Base-by-base conservation (phyloP, 1,140 invertebrate genomes). In the Drosophila insularis region DNA sequence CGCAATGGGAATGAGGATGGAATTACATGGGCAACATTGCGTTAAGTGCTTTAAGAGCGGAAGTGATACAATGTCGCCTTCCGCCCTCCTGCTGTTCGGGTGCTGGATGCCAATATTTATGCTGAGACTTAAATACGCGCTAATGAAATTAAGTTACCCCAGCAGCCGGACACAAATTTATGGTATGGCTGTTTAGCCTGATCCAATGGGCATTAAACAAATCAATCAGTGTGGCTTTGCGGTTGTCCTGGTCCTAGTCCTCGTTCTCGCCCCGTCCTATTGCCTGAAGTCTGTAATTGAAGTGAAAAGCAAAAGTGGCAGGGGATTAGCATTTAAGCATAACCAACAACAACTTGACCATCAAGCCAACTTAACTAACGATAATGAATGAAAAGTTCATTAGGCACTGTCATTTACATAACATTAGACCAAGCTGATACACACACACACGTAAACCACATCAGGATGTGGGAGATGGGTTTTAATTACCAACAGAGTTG, bases 341-440 rank as follows among this genome's bases (percentile, higher is more conserved):
- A 66, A 67, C 71, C 58, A 50, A 50, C 43, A 50, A 50, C 43
- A 50, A 50, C 43, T 50, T 50, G 43, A 50, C 43, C 43, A 50
- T 50, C 68, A 77, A 39, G 32, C 69, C 23, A 56, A 56, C 59
- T 61, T 78, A 74, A 84, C 84, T 89, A 89, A 89, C 84, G 84
- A 80, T 89, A 89, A 89, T 89, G 84, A 84, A 82, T 84, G 84
- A 76, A 89, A 89, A 80, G 84, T 89, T 89, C 84, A 89, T 89
- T 89, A 89, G 84, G 80, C 77, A 66, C 84, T 89, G 84, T 89
- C 84, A 89, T 89, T 89, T 89, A 89, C 84, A 89, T 89, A 89
- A 89, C 80, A 87, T 87, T 89, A 89, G 71, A 80, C 67, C 76
- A 74, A 79, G 78, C 79, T 37, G 54, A 55, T 14, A 23, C 59